Base-by-base conservation (phyloP, 2,113 vertebrate species). In the Speoplatyrhinus poulsoni region DNA sequence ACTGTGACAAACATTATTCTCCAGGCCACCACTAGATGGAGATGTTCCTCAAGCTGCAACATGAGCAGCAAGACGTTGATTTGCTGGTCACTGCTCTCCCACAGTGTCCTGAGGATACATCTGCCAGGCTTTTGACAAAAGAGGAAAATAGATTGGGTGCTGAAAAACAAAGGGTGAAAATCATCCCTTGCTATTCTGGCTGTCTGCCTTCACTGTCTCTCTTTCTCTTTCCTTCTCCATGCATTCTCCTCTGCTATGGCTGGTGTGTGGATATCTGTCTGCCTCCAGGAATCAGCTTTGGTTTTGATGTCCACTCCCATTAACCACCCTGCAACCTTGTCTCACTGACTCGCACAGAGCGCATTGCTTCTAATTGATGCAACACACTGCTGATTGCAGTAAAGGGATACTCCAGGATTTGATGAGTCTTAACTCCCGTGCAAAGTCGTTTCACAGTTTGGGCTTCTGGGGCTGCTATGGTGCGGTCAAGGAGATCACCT, bases 151-250 rank as follows among this genome's bases (percentile, higher is more conserved):
- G 83, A 82, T 86, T 65, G 78, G 73, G 47, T 1, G 79, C 15
- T 26, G 66, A 72, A 84, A 68, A 77, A 85, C 82, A 85, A 81
- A 71, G 75, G 82, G 81, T 70, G 78, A 72, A 80, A 70, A 67
- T 80, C 62, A 85, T 82, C 78, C 69, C 60, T 71, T 16, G 10
- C 72, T 8, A 5, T 5, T 41, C 36, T 41, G 36, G 36, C 1
- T 41, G 5, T 41, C 7, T 41, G 36, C 36, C 3, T 41, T 41
- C 36, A 41, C 36, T 41, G 36, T 41, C 46, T 55, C 15, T 15
- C 54, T 47, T n/a, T 62, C 54, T 67, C 60, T 17, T 1, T 32
- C 16, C 19, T 12, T 9, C 8, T 19, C 12, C 56, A 3, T 19
- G 26, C 56, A 4, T n/a, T 13, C 0, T 53, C 50, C 4, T 4